phyloP scores from a whole-genome alignment of 2,888 invertebrate species.

The Galeruca laticollis region DNA sequence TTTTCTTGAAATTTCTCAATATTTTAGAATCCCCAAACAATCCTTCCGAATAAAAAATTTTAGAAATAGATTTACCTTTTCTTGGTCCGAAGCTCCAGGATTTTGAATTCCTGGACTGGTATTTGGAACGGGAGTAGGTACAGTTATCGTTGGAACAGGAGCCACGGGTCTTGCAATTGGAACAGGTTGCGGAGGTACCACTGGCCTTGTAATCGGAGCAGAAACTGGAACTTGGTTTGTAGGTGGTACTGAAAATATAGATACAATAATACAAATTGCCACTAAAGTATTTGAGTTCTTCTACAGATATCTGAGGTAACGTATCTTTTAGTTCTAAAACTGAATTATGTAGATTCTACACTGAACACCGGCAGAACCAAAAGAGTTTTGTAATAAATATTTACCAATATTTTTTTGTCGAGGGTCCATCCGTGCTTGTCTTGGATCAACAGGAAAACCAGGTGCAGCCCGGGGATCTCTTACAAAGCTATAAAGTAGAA shows the following conservation, averaged over 20 bases:
- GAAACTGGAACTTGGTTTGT: slow-evolving; percentile 50
- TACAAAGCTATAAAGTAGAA: slow-evolving; percentile 54
- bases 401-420: slow-evolving; percentile 70
- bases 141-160: slow-evolving; percentile 47
- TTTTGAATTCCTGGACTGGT: slow-evolving; percentile 73
- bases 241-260: slow-evolving; percentile 47
- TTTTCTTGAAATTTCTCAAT: too few species aligned
- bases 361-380: too few species aligned
- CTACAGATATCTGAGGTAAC: too few species aligned
- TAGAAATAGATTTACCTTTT: slow-evolving; percentile 75
- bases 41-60: slow-evolving; percentile 6
- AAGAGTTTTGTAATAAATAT: slow-evolving; percentile 12
- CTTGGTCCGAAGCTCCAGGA: slow-evolving; percentile 90
- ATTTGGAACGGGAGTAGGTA: slow-evolving; percentile 64
- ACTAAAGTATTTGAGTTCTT: not conserved
- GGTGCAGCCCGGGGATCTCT: slow-evolving; percentile 61
- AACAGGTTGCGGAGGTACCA: slow-evolving; percentile 38
- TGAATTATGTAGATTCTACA: too few species aligned
- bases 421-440: slow-evolving; percentile 76
- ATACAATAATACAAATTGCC: not conserved
- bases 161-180: slow-evolving; percentile 23
- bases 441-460: slow-evolving; percentile 70
- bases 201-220: slow-evolving; percentile 48
- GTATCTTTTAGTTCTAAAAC: too few species aligned
- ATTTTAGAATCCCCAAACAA: too few species aligned